Evolutionary conservation across 2,888 invertebrate species (phyloP).

Genomic region (Rotaria macrura): DNA sequence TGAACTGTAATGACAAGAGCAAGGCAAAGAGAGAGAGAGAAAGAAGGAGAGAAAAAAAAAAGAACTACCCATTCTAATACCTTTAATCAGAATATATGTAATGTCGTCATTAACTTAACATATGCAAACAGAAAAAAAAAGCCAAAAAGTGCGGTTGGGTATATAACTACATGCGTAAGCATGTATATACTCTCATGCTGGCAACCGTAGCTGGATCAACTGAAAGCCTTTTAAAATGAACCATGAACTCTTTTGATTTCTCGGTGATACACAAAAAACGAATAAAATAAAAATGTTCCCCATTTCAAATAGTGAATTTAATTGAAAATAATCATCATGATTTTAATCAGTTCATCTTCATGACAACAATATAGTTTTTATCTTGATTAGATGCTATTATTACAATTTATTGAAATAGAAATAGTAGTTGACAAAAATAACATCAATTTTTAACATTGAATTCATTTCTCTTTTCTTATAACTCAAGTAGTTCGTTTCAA

Average conservation of each 20-base stretch:
- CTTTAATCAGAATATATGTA: not conserved
- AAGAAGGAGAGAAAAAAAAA: not conserved
- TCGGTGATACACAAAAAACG: not conserved
- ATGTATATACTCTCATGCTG: not conserved
- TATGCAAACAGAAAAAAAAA: not conserved
- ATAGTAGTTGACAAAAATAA: no score
- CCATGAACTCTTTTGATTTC: not conserved
- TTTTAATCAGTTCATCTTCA: no score
- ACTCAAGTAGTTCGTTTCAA: no score
- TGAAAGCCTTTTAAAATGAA: not conserved
- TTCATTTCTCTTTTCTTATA: no score
- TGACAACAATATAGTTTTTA: no score
- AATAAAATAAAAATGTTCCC: no score
- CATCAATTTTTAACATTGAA: no score
- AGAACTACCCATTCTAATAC: not conserved
- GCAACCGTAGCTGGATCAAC: not conserved
- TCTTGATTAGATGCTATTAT: no score
- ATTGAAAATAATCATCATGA: no score
- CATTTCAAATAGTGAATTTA: not conserved
- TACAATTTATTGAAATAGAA: no score
- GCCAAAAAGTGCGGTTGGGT: not conserved
- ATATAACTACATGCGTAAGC: no score
- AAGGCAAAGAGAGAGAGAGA: not conserved
- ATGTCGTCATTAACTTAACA: not conserved
- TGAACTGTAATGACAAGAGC: no score